phyloP scores from a whole-genome alignment of 2,113 vertebrate species.

The Phoenicopterus ruber region DNA sequence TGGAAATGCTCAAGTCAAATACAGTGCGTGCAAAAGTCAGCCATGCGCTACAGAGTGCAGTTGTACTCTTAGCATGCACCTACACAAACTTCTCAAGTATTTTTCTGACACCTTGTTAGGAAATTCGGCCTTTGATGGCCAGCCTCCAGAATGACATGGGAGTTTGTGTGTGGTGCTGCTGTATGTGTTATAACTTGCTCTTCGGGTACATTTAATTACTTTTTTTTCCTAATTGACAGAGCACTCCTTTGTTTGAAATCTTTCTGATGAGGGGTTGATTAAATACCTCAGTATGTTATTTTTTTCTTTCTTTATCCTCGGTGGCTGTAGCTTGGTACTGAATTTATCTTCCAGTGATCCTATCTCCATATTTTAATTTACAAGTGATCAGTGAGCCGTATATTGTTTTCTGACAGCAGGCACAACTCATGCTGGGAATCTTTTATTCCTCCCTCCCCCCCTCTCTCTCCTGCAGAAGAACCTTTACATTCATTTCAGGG shows the following conservation, averaged over 20 bases:
- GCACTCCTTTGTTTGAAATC: constrained; percentile 22
- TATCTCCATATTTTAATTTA: constrained; percentile 63
- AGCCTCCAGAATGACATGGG: background rate
- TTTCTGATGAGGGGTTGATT: constrained; percentile 31
- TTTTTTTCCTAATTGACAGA: background rate
- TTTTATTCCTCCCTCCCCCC: background rate
- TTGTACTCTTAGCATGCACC: background rate
- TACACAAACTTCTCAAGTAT: background rate
- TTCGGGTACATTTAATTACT: background rate
- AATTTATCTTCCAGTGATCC: constrained; percentile 50
- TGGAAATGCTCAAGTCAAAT: background rate
- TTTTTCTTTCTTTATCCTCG: constrained; percentile 3
- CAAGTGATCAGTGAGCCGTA: constrained; percentile 41
- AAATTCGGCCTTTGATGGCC: background rate
- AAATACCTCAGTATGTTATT: background rate
- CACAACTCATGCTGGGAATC: constrained; percentile 45
- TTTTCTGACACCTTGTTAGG: background rate
- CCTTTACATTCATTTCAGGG: background rate
- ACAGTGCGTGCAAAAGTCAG: accelerated
- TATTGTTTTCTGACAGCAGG: constrained; percentile 38
- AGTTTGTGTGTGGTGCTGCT: background rate
- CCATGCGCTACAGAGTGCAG: accelerated
- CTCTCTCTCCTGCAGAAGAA: background rate
- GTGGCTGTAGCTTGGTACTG: constrained; percentile 14
- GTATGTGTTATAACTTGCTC: background rate